phyloP scores from a whole-genome alignment of 1,140 invertebrate species.

The Drosophila rhopaloa region DNA sequence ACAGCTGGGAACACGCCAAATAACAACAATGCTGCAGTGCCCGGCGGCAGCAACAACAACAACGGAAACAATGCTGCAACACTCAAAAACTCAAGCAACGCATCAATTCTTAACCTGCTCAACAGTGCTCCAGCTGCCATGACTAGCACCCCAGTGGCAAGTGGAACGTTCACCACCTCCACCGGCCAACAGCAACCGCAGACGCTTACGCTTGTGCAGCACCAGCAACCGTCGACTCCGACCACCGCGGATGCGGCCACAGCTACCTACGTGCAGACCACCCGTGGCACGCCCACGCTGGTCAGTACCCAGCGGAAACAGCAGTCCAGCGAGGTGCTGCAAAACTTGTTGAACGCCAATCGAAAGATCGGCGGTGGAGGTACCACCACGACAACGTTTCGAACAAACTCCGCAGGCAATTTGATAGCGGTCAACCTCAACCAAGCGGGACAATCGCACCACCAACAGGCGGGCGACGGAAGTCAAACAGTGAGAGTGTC shows the following conservation, averaged over 20 bases:
- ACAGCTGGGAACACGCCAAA: constrained; percentile 16
- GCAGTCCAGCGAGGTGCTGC: constrained; percentile 76
- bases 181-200: constrained; percentile 75
- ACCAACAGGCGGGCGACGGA: constrained; percentile 50
- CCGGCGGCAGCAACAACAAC: constrained; percentile 35
- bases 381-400: constrained; percentile 68
- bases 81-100: constrained; percentile 86
- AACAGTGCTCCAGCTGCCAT: constrained; percentile 90
- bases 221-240: constrained; percentile 56
- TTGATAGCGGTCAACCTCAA: constrained; percentile 85
- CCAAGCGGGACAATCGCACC: constrained; percentile 49
- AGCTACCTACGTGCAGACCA: constrained; percentile 71
- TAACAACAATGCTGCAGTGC: constrained; percentile 37
- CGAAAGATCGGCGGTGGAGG: constrained; percentile 76
- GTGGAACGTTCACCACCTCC: constrained; percentile 80
- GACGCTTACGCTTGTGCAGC: constrained; percentile 66
- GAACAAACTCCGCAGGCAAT: constrained; percentile 84
- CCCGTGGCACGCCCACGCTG: constrained; percentile 61
- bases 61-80: constrained; percentile 70
- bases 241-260: constrained; percentile 53
- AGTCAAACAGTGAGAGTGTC: constrained; percentile 78
- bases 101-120: constrained; percentile 90
- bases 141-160: constrained; percentile 86
- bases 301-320: constrained; percentile 67
- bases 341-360: constrained; percentile 75